These are phyloP conservation scores for Priocnemis perturbator DNA, from an alignment of 2,888 invertebrate genomes.

Conservation along the genomic window DNA sequence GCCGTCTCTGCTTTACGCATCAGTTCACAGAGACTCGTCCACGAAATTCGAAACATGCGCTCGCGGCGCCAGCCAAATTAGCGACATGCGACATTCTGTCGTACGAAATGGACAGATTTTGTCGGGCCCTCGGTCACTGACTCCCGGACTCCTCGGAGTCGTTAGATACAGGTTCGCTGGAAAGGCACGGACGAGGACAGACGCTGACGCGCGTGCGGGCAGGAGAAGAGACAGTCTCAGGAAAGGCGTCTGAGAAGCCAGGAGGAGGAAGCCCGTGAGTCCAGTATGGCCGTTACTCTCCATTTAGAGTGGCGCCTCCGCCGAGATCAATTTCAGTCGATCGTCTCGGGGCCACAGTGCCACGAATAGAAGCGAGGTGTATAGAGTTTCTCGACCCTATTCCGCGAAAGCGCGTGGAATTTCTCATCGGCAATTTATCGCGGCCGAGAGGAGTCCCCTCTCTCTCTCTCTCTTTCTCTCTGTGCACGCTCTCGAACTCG, in stretches of 20 bases:
- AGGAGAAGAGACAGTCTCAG: not conserved
- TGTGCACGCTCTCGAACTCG: not conserved
- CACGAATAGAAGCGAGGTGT: conserved; percentile 11
- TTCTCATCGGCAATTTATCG: not conserved
- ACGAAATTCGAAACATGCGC: too few species aligned
- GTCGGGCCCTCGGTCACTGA: conserved; percentile 4
- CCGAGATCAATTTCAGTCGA: conserved; percentile 40
- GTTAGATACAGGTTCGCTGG: not conserved
- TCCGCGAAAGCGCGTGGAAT: conserved; percentile 16
- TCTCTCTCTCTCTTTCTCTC: not conserved
- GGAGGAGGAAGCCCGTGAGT: conserved; percentile 37
- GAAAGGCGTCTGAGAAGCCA: too few species aligned
- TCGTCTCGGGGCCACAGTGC: conserved; percentile 25
- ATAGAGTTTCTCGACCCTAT: conserved; percentile 17
- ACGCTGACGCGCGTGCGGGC: too few species aligned
- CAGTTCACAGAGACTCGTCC: too few species aligned
- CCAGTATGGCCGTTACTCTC: conserved; percentile 47
- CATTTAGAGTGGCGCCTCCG: conserved; percentile 52
- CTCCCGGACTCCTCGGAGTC: not conserved
- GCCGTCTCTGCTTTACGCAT: too few species aligned
- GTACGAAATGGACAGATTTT: conserved; percentile 24
- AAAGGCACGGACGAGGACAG: not conserved
- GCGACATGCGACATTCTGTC: conserved; percentile 28
- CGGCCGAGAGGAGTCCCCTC: not conserved
- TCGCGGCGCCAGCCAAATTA: too few species aligned